Evolutionary conservation across 2,888 invertebrate species (phyloP).

Genomic region (Oxystoma pomonae): DNA sequence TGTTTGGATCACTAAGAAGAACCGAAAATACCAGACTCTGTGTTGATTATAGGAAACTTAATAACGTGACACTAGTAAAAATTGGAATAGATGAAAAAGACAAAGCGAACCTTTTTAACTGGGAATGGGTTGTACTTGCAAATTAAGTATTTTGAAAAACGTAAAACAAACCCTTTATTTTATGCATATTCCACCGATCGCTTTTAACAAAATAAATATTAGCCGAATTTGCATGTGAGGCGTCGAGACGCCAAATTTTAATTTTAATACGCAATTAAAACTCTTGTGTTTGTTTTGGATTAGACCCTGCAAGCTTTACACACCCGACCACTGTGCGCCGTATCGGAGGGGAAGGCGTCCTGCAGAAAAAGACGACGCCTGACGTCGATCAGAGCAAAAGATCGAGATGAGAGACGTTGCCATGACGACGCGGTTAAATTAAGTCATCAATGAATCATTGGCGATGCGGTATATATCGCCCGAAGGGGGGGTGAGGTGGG

Average conservation of each 20-base stretch:
- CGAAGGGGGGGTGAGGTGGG: constrained; percentile 28
- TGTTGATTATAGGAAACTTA: too few species aligned
- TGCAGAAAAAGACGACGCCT: constrained; percentile 36
- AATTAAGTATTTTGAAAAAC: too few species aligned
- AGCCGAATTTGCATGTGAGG: not conserved
- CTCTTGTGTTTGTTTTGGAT: not conserved
- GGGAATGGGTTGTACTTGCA: too few species aligned
- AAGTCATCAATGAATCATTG: constrained; percentile 50
- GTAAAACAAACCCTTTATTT: too few species aligned
- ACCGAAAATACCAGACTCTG: too few species aligned
- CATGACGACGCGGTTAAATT: constrained; percentile 46
- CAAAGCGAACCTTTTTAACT: too few species aligned
- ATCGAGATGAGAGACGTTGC: constrained; percentile 42
- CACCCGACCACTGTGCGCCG: not conserved
- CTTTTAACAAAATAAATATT: not conserved
- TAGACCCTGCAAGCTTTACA: not conserved
- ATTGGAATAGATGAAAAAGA: too few species aligned
- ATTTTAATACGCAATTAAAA: not conserved
- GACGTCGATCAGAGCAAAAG: constrained; percentile 27
- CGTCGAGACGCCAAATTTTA: not conserved
- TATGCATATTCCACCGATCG: not conserved
- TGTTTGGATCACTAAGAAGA: too few species aligned
- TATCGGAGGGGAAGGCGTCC: constrained; percentile 17
- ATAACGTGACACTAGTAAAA: too few species aligned
- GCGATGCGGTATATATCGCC: constrained; percentile 41